Percentiles rank a stretch among this genome's conserved stretches.
These are phyloP conservation scores for Gopherus evgoodei DNA, from an alignment of 2,113 vertebrate genomes.

Conservation along the genomic window DNA sequence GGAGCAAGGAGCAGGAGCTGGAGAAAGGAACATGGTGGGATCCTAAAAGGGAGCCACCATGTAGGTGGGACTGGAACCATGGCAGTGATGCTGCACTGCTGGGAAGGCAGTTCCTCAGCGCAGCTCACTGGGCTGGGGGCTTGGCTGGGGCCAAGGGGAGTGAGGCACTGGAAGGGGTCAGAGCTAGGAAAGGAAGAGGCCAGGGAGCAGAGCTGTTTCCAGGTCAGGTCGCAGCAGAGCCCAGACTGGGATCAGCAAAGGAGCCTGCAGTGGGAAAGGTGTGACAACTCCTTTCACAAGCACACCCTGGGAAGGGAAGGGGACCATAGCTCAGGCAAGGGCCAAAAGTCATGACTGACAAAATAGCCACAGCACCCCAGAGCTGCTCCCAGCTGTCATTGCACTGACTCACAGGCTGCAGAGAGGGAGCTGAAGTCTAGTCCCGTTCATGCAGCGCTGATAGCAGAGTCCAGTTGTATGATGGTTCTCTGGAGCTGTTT, in stretches of 20 bases:
- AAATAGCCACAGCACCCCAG: neutral
- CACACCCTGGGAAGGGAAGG: neutral
- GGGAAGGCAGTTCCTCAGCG: accelerated
- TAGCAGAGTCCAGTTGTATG: too few species aligned
- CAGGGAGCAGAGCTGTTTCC: neutral
- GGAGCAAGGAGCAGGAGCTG: neutral
- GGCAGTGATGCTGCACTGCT: neutral
- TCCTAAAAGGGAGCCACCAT: neutral
- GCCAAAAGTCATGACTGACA: neutral
- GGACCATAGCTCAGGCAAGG: neutral
- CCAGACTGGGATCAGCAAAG: neutral
- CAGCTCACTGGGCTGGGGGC: neutral
- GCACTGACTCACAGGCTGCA: too few species aligned
- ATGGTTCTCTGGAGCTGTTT: too few species aligned
- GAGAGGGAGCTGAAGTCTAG: too few species aligned
- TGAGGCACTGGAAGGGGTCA: neutral
- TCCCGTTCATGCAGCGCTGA: too few species aligned
- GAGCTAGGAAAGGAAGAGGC: neutral
- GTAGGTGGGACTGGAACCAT: neutral
- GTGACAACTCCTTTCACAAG: neutral
- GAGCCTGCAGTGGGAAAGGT: neutral
- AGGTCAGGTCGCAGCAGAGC: neutral
- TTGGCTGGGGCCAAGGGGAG: neutral
- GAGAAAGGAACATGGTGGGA: neutral
- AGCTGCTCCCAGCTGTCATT: neutral